These are phyloP conservation scores for Ochropleura plecta DNA, from an alignment of 2,888 invertebrate genomes.

Conservation along the genomic window DNA sequence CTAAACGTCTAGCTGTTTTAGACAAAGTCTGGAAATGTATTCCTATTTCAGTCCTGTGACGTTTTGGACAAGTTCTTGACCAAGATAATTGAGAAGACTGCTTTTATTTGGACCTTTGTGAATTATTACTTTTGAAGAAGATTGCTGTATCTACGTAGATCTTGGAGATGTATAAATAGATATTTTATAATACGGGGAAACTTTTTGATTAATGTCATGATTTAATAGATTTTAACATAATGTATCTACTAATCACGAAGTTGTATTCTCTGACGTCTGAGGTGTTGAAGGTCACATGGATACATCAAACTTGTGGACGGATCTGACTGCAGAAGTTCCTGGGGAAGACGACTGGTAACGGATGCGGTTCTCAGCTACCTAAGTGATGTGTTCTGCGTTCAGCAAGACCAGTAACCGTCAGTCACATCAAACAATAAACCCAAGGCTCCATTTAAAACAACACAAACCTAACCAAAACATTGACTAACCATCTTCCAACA, in stretches of 20 bases:
- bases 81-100: slow-evolving; percentile 2
- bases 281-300: background rate
- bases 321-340: background rate
- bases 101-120: slow-evolving; percentile 22
- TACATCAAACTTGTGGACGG: background rate
- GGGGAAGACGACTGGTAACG: no score
- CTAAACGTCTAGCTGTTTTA: slow-evolving; percentile 19
- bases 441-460: slow-evolving; percentile 21
- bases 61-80: slow-evolving; percentile 46
- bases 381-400: background rate
- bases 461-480: slow-evolving; percentile 21
- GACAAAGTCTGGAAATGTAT: slow-evolving; percentile 41
- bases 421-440: background rate
- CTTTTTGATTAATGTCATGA: background rate
- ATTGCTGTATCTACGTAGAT: background rate
- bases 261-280: no score
- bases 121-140: background rate
- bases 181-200: background rate
- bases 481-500: slow-evolving; percentile 28
- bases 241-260: no score
- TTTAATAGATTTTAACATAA: background rate
- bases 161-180: background rate
- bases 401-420: background rate
- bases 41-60: slow-evolving; percentile 39
- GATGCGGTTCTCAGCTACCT: background rate